These are phyloP conservation scores for Manacus vitellinus DNA, from an alignment of 2,113 vertebrate species.

Conservation along the genomic window DNA sequence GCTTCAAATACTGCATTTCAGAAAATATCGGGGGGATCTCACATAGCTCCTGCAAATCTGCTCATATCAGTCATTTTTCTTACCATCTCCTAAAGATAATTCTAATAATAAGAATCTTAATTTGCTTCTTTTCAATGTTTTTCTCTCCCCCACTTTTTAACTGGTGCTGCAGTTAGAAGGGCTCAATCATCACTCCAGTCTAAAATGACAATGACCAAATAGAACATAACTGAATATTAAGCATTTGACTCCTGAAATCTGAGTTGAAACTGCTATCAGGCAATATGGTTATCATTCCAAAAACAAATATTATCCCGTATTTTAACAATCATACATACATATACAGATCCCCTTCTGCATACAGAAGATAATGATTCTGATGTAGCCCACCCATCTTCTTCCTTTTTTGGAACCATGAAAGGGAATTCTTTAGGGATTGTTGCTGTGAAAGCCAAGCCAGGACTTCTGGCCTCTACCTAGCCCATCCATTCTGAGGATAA, in stretches of 20 bases:
- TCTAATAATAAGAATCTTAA: neutral
- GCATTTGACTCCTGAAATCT: neutral
- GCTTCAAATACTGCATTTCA: neutral
- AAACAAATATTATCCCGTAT: neutral
- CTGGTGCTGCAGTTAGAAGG: neutral
- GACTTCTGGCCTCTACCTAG: neutral
- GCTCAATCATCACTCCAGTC: neutral
- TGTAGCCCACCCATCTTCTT: neutral
- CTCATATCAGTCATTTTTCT: neutral
- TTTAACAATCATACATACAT: neutral
- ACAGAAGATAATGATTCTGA: neutral
- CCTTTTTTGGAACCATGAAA: neutral
- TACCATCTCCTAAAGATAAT: neutral
- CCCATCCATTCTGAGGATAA: neutral
- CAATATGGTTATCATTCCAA: neutral
- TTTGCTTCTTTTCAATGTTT: neutral
- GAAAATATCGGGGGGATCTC: neutral
- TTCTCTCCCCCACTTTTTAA: neutral
- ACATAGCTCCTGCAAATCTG: neutral
- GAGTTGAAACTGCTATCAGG: neutral
- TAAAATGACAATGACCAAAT: neutral
- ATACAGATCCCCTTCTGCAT: neutral
- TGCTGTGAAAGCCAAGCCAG: neutral
- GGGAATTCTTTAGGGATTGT: neutral
- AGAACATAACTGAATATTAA: neutral